Conservation (phyloP, 1,140 invertebrate species). For the Lepidurus apus region DNA sequence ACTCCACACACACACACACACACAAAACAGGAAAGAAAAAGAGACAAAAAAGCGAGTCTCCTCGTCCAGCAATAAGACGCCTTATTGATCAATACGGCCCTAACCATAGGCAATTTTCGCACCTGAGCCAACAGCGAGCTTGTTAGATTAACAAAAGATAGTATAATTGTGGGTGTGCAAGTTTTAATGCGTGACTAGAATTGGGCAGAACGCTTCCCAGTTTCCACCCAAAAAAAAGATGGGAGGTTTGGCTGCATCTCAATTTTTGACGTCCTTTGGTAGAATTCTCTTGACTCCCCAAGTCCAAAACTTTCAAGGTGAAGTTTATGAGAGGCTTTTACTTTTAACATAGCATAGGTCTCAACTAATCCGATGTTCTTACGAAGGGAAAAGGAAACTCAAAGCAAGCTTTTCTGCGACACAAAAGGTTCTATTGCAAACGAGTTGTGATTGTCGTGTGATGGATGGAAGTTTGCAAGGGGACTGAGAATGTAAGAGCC, state of each 20-base stretch:
- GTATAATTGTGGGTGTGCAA: background rate
- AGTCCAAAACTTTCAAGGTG: background rate
- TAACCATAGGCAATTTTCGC: background rate
- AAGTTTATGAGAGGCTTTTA: background rate
- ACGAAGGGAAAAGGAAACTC: background rate
- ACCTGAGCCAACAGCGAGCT: constrained; percentile 2
- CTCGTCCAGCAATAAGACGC: background rate
- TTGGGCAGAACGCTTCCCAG: background rate
- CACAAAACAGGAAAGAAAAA: background rate
- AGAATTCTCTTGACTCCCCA: background rate
- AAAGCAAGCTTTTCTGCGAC: background rate
- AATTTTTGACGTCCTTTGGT: background rate
- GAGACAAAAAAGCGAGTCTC: background rate
- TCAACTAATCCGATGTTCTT: no score
- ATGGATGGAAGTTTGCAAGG: background rate
- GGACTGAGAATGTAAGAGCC: background rate
- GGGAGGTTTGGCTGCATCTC: background rate
- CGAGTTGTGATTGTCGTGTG: background rate
- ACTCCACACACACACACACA: background rate
- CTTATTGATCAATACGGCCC: background rate
- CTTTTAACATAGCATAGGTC: no score
- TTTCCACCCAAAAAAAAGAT: background rate
- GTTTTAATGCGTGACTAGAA: background rate
- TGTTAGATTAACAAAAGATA: background rate
- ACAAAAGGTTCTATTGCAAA: background rate